Evolutionary conservation across 2,113 vertebrate species (phyloP), one percentile per base, ranked within the genome.

Genomic region (Irena cyanogastra): DNA sequence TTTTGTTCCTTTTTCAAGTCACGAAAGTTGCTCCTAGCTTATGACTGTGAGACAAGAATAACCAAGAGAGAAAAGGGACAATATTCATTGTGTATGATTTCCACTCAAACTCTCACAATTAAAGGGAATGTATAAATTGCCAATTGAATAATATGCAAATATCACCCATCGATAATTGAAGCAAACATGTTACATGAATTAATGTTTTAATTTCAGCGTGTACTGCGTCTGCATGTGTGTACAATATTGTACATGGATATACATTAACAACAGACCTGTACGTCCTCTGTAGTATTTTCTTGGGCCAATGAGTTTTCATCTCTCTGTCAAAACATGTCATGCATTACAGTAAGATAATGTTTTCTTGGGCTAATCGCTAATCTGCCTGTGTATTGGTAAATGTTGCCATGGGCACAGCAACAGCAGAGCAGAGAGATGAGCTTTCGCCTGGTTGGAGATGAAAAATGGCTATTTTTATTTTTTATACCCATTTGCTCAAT

Each of bases 331-430:
- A 94, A 86, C 60, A 49, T 80, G 79, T 31, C 44, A 70, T n/a
- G 56, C 39, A 3, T 57, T 80, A 18, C 71, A 71, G 16, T 53
- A 85, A 86, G 54, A 35, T 42, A 35, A 72, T 70, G 57, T 72
- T 84, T 89, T 72, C 78, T 78, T 31, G 18, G 70, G 66, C 93
- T 93, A 94, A 82, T 93, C 68, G 13, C 83, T 81, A 37, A 88
- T 81, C 66, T 93, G 60, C 54, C 41, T 64, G 3, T 81, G 68
- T 60, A 49, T 80, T 21, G 30, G 86, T 89, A 94, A 94, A 93
- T 81, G 92, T 96, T 96, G 95, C 90, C 85, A 92, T 95, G 92
- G 96, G 88, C 92, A 93, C 92, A 89, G 85, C 69, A 81, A 57
- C 21, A 81, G 90, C 79, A 89, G 83, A 94, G 61, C 56, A 64